These are phyloP conservation scores for Apostichopus californicus DNA, from an alignment of 35 echinoderm and acorn worm genomes.

Conservation along the genomic window DNA sequence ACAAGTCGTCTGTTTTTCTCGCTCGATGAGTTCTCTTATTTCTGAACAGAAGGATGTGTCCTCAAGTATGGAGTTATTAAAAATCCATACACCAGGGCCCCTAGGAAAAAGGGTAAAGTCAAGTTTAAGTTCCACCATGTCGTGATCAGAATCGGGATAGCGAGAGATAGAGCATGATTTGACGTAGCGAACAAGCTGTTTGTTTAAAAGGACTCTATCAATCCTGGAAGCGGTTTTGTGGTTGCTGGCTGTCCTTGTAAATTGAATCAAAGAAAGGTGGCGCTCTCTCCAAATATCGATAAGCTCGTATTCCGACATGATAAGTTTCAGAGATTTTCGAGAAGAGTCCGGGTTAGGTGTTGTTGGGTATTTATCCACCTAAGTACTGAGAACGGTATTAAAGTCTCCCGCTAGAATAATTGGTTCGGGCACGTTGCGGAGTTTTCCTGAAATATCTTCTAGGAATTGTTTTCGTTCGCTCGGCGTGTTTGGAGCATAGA, in stretches of 20 bases:
- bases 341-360: too few relatives aligned
- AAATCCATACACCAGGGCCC: constrained; percentile 3
- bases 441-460: background rate
- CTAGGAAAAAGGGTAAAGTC: background rate
- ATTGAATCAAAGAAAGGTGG: too few relatives aligned
- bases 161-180: background rate
- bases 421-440: background rate
- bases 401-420: background rate
- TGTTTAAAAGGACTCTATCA: background rate
- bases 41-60: background rate
- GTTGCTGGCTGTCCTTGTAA: background rate
- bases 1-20: background rate
- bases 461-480: background rate
- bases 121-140: background rate
- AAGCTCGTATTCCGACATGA: too few relatives aligned
- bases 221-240: background rate
- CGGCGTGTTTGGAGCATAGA: constrained; percentile 7
- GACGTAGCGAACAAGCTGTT: background rate
- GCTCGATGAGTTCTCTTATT: background rate
- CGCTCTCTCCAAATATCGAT: too few relatives aligned
- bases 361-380: too few relatives aligned
- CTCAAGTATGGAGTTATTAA: background rate
- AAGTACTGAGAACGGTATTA: background rate
- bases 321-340: too few relatives aligned
- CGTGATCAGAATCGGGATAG: constrained; percentile 18